These are phyloP conservation scores for Thereva unica DNA, from an alignment of 2,888 invertebrate genomes.

Conservation along the genomic window DNA sequence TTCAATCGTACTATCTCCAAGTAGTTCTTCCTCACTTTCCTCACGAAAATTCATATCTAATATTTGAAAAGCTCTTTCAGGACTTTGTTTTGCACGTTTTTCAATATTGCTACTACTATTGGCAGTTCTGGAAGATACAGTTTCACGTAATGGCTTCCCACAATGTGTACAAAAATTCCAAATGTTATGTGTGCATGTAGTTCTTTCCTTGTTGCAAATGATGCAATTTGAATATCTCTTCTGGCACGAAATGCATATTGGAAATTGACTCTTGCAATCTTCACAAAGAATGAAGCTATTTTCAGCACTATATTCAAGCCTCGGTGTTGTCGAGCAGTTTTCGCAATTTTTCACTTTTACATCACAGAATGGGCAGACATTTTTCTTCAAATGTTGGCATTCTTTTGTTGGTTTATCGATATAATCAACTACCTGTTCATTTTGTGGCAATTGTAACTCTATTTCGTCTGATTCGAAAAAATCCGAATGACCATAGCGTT, in stretches of 20 bases:
- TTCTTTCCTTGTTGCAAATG: constrained; percentile 52
- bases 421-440: background rate
- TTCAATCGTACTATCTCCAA: constrained; percentile 7
- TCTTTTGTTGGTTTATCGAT: constrained; percentile 42
- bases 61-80: constrained; percentile 45
- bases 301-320: constrained; percentile 42
- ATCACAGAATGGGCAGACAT: constrained; percentile 53
- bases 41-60: constrained; percentile 41
- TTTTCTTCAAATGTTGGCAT: constrained; percentile 53
- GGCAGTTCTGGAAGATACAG: background rate
- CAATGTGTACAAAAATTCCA: constrained; percentile 53
- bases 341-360: constrained; percentile 51
- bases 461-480: constrained; percentile 32
- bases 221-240: constrained; percentile 43
- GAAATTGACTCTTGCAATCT: constrained; percentile 52
- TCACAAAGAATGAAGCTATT: constrained; percentile 47
- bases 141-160: constrained; percentile 43
- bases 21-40: constrained; percentile 46
- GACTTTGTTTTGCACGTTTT: constrained; percentile 26
- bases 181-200: constrained; percentile 53
- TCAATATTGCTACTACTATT: constrained; percentile 7
- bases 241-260: constrained; percentile 36
- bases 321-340: constrained; percentile 52
- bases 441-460: constrained; percentile 7
- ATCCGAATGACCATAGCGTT: constrained; percentile 24